Percentiles rank a stretch among this genome's conserved stretches.
These are phyloP conservation scores for Albula goreensis DNA, from an alignment of 2,113 vertebrate species.

Conservation along the genomic window DNA sequence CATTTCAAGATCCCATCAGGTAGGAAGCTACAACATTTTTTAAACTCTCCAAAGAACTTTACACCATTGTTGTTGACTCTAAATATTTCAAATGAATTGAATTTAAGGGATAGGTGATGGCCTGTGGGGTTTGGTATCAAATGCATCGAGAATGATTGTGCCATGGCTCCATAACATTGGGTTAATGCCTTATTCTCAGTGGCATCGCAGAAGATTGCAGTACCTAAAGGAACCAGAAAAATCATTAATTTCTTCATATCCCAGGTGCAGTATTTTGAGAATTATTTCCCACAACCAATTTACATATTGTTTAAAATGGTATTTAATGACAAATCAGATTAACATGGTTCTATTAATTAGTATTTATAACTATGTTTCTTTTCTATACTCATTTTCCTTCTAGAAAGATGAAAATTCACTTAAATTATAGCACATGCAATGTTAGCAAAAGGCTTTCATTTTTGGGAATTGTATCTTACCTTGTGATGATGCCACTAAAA, in stretches of 20 bases:
- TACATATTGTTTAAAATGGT: not conserved
- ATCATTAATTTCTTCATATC: not conserved
- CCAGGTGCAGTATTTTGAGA: not conserved
- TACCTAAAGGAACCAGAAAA: not conserved
- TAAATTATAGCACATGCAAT: too few species aligned
- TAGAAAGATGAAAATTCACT: too few species aligned
- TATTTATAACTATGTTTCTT: too few species aligned
- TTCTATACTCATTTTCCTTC: too few species aligned
- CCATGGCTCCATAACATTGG: constrained; percentile 30
- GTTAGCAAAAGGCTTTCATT: not conserved
- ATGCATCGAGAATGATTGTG: constrained; percentile 34
- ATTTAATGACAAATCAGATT: too few species aligned
- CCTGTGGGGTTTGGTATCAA: not conserved
- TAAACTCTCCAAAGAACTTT: not conserved
- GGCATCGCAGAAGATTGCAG: not conserved
- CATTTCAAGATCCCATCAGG: constrained; percentile 47
- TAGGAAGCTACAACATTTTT: not conserved
- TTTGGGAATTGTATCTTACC: not conserved
- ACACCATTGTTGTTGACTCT: fast-evolving
- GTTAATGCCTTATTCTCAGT: not conserved
- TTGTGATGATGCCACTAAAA: not conserved
- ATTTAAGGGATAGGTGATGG: too few species aligned
- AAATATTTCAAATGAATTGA: not conserved
- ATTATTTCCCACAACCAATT: not conserved
- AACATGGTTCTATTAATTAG: too few species aligned